Conservation (phyloP, 2,888 invertebrate species). For the Monopis laevigella region DNA sequence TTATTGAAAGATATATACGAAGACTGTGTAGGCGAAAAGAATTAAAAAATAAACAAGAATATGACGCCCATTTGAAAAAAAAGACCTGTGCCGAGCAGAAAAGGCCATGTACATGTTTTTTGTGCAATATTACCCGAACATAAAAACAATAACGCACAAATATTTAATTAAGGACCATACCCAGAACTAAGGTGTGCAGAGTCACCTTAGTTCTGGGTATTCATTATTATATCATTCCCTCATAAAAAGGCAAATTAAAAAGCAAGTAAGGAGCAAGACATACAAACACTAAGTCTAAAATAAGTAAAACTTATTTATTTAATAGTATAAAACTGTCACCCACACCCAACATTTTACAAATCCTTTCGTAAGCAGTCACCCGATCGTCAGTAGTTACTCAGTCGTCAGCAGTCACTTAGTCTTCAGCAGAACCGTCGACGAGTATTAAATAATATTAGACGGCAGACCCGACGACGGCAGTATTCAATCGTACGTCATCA, state of each 20-base stretch:
- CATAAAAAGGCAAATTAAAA: constrained; percentile 2
- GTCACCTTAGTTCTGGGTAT: too few species aligned
- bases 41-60: neutral
- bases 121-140: neutral
- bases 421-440: too few species aligned
- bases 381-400: too few species aligned
- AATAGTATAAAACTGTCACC: too few species aligned
- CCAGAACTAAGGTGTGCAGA: constrained; percentile 4
- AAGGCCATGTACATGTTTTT: neutral
- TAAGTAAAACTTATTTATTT: too few species aligned
- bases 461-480: too few species aligned
- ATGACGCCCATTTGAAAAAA: neutral
- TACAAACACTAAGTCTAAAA: too few species aligned
- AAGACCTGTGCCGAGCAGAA: neutral
- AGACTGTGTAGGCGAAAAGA: neutral
- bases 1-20: neutral
- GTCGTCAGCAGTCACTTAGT: too few species aligned
- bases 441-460: too few species aligned
- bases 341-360: too few species aligned
- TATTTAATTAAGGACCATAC: constrained; percentile 2
- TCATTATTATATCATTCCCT: neutral
- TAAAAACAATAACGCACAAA: constrained; percentile 2
- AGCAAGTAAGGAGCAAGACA: neutral
- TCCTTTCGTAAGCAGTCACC: too few species aligned
- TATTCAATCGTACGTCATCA: too few species aligned